Evolutionary conservation across 2,113 vertebrate genomes (phyloP).

Genomic region (Speoplatyrhinus poulsoni): DNA sequence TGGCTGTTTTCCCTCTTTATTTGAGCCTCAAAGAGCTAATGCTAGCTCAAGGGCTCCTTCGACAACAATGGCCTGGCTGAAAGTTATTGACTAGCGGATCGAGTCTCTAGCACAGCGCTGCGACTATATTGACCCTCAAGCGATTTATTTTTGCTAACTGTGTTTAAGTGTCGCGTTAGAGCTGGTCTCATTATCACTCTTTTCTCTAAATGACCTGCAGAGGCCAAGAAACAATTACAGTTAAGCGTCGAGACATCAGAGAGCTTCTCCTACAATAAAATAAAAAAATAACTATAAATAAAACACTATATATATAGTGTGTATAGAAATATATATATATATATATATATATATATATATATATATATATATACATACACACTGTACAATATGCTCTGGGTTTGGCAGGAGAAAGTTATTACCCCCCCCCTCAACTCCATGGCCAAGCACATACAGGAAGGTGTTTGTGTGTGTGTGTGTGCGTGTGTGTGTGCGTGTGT

Average conservation of each 20-base stretch:
- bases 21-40: too few species aligned
- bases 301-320: too few species aligned
- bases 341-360: too few species aligned
- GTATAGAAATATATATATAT: too few species aligned
- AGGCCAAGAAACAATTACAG: slow-evolving; percentile 66
- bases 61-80: too few species aligned
- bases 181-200: slow-evolving; percentile 67
- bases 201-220: slow-evolving; percentile 70
- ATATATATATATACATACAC: neutral
- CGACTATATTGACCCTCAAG: slow-evolving; percentile 64
- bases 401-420: slow-evolving; percentile 11
- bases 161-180: slow-evolving; percentile 69
- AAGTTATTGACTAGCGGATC: slow-evolving; percentile 54
- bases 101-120: slow-evolving; percentile 30
- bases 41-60: too few species aligned
- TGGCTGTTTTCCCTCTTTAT: too few species aligned
- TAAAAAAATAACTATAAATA: slow-evolving; percentile 7
- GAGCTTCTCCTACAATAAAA: slow-evolving; percentile 16
- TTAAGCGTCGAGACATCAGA: slow-evolving; percentile 19
- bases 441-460: slow-evolving; percentile 1
- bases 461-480: slow-evolving; percentile 1
- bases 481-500: slow-evolving; percentile 9
- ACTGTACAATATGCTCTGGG: slow-evolving; percentile 1
- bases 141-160: slow-evolving; percentile 68
- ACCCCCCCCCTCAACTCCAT: neutral